Base-by-base conservation (phyloP, 2,888 invertebrate genomes). In the Stratiomys singularior region DNA sequence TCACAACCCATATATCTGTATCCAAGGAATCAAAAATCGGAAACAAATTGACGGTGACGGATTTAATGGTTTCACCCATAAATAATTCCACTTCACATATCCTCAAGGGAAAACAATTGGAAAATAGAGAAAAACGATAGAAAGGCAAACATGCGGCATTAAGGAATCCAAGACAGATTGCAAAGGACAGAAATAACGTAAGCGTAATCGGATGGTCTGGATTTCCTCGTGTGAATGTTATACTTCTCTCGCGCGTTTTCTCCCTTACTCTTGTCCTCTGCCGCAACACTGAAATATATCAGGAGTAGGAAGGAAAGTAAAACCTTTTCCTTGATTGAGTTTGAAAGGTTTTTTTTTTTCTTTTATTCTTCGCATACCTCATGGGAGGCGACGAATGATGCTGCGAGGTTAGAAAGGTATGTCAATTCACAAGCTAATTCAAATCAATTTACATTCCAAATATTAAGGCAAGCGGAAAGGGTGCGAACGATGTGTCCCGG, bases 11-110 rank as follows among this genome's bases (percentile, higher is more conserved):
- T 5, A 7, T 18, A 44, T 66, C 44, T 60, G 18, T 13, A 23
- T 25, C 60, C 30, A 13, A 30, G n/a, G 30, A 64, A n/a, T 60
- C 13, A 11, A 66, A 66, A 69, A n/a, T 69, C 46, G 47, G 69
- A 25, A 69, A 69, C 69, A 69, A 69, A 69, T 69, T 69, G 69
- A 69, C 69, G 30, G 47, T 69, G 69, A 47, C 52, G 47, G 69
- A 30, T 69, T 69, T 69, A 69, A 69, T 69, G 69, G 69, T 47
- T 46, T 47, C 46, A 37, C 47, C n/a, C 47, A 69, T 69, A 69
- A 69, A 69, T 69, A 69, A 69, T 69, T 69, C 69, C 47, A 23
- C 28, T 21, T 23, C 47, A 47, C 46, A 69, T 69, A 18, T 69
- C 69, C 69, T 69, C 46, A 11, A n/a, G 69, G 69, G 25, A 27